Base-by-base conservation (phyloP, 2,797 vertebrate species). In the Peromyscus eremicus region DNA sequence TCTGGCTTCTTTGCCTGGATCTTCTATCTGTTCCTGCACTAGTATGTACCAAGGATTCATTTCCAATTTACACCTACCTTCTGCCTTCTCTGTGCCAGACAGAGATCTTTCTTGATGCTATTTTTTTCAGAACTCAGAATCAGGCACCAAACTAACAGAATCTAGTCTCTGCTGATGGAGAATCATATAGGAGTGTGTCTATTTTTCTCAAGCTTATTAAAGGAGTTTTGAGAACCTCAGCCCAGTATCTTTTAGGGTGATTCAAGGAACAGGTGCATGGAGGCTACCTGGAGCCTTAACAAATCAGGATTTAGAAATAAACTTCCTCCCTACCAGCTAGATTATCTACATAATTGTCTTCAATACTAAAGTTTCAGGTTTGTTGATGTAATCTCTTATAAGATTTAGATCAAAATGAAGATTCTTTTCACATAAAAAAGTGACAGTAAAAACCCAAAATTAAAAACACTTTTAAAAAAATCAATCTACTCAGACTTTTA, bases 121-220 rank as follows among this genome's bases (percentile, higher is more conserved):
- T 76, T 76, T 5, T 79, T 92, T 52, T 83, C 25, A 21, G n/a
- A 95, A 85, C 32, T 75, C 43, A 92, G 34, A 49, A 89, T 40
- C 1, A 3, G 6, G 66, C 23, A 85, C 27, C 62, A n/a, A 71
- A 80, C 25, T 85, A 52, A 52, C 4, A 52, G 94, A 81, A 70
- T 19, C 16, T 57, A 19, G 32, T 82, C n/a, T 95, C n/a, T 0
- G 0, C 57, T 77, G 55, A 9, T 70, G 16, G 43, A 49, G 70
- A 89, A 40, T 82, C 73, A 94, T 85, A 91, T 11, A 88, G n/a
- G 27, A 27, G 46, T 37, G 37, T 79, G 5, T 64, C 43, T 87
- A 52, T 55, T 94, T 96, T 96, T 75, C 49, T 92, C 70, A 79
- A 73, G 55, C 34, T 95, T 93, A 60, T 46, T 17, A 94, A 94